Conservation (phyloP, 2,888 invertebrate genomes). For the Phoenoteleia sp. region DNA sequence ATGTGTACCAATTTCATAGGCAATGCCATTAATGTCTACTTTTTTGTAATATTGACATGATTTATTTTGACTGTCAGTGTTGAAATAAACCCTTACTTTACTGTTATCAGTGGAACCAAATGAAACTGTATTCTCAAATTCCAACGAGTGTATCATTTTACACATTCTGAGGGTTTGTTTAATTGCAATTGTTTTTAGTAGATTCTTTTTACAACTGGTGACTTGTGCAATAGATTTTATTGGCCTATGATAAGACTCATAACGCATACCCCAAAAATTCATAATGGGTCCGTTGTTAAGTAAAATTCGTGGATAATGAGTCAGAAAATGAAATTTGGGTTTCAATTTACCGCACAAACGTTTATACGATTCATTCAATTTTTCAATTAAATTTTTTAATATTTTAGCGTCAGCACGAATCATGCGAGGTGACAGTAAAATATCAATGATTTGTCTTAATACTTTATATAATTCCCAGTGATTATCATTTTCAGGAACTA, state of each 20-base stretch:
- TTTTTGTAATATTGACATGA: background rate
- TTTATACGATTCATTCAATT: background rate
- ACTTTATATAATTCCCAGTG: conserved; percentile 5
- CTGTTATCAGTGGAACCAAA: background rate
- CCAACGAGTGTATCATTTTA: conserved; percentile 37
- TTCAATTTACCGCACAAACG: background rate
- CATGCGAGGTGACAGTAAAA: conserved; percentile 1
- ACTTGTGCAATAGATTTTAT: conserved; percentile 1
- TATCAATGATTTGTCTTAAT: conserved; percentile 10
- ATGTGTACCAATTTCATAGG: background rate
- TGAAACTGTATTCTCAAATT: conserved; percentile 1
- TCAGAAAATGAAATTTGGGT: too few relatives aligned
- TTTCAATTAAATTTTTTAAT: conserved; percentile 1
- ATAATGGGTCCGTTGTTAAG: conserved; percentile 31
- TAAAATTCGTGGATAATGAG: conserved; percentile 13
- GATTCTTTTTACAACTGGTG: conserved; percentile 44
- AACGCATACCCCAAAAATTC: conserved; percentile 50
- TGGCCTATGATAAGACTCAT: conserved; percentile 32
- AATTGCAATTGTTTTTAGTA: conserved; percentile 55
- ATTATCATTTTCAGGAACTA: background rate
- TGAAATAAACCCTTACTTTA: background rate
- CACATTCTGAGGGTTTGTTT: conserved; percentile 61
- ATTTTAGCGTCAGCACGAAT: background rate
- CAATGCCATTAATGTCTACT: background rate
- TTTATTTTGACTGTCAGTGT: background rate